Evolutionary conservation across 1,140 invertebrate genomes (phyloP).

Genomic region (Zaprionus camerounensis): DNA sequence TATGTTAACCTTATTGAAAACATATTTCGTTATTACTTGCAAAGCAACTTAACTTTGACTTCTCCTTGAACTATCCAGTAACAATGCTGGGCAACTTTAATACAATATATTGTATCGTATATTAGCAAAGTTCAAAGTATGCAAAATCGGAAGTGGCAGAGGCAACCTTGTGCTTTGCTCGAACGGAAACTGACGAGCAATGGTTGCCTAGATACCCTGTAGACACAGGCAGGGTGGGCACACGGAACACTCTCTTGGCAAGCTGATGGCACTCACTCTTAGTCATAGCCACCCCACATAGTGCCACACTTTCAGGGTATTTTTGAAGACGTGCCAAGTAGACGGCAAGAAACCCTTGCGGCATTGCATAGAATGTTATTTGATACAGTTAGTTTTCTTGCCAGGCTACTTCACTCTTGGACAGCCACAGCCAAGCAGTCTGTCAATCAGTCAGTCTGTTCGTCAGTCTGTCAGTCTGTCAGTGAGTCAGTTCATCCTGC

Average conservation of each 20-base stretch:
- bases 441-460: conserved; percentile 24
- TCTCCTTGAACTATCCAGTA: conserved; percentile 11
- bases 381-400: conserved; percentile 54
- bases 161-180: conserved; percentile 33
- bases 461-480: conserved; percentile 7
- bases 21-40: conserved; percentile 6
- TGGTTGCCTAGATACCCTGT: conserved; percentile 7
- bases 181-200: neutral
- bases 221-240: neutral
- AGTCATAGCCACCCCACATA: neutral
- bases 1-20: neutral
- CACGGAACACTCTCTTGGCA: neutral
- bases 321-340: conserved; percentile 12
- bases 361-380: conserved; percentile 42
- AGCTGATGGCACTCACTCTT: neutral
- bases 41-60: conserved; percentile 21
- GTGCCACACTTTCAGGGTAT: conserved; percentile 15
- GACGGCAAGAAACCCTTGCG: conserved; percentile 20
- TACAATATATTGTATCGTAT: conserved; percentile 55
- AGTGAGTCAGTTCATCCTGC: conserved; percentile 17
- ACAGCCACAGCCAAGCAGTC: conserved; percentile 21
- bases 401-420: conserved; percentile 15
- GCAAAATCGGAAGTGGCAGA: conserved; percentile 62
- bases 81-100: conserved; percentile 45
- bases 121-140: conserved; percentile 77